phyloP scores from a whole-genome alignment of 2,797 vertebrate species.

The Coregonus ussuriensis region DNA sequence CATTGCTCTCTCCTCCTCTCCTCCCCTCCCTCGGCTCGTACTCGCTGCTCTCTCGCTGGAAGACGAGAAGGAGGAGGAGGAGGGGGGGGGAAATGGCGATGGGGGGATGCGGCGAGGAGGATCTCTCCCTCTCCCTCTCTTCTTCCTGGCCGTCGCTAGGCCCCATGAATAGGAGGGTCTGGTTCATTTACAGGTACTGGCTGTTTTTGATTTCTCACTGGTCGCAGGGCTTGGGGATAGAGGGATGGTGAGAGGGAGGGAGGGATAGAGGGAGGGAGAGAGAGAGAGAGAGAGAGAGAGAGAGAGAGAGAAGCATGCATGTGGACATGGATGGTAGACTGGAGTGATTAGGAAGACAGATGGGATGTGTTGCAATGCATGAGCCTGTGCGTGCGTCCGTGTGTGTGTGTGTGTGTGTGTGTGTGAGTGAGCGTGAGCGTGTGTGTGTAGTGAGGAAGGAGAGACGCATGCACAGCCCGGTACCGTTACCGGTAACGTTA shows the following conservation, averaged over 20 bases:
- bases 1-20: constrained; percentile 35
- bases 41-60: constrained; percentile 75
- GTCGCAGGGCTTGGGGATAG: constrained; percentile 18
- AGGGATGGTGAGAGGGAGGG: neutral
- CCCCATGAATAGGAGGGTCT: constrained; percentile 90
- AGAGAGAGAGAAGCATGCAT: constrained; percentile 50
- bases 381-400: no score
- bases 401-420: neutral
- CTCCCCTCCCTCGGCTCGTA: constrained; percentile 60
- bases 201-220: constrained; percentile 13
- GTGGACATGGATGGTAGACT: constrained; percentile 63
- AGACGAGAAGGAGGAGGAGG: constrained; percentile 66
- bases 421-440: no score
- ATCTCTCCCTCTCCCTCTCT: constrained; percentile 85
- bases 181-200: constrained; percentile 96
- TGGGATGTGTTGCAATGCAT: no score
- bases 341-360: constrained; percentile 52
- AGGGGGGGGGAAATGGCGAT: constrained; percentile 80
- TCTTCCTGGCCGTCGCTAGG: constrained; percentile 92
- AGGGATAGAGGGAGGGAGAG: neutral
- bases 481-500: constrained; percentile 48
- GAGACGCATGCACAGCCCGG: constrained; percentile 21
- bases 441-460: no score
- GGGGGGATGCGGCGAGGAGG: constrained; percentile 80
- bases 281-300: neutral